These are phyloP conservation scores for Anoplolepis gracilipes DNA, from an alignment of 1,140 invertebrate genomes.

Conservation along the genomic window DNA sequence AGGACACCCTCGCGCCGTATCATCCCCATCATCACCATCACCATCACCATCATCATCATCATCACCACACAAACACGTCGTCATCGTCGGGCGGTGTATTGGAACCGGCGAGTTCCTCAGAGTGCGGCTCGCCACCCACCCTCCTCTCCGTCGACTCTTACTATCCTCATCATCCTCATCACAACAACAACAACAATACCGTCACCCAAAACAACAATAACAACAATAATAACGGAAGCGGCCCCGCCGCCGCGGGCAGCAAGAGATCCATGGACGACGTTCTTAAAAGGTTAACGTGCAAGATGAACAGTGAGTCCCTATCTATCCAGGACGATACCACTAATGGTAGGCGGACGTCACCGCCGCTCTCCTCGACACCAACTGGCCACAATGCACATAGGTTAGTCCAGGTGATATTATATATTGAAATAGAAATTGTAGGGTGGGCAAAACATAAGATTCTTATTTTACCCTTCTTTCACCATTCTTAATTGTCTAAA, in stretches of 20 bases:
- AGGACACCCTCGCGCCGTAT: conserved; percentile 72
- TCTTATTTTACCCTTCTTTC: neutral
- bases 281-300: conserved; percentile 92
- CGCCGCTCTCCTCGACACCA: conserved; percentile 89
- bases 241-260: conserved; percentile 77
- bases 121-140: conserved; percentile 89
- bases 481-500: conserved; percentile 12
- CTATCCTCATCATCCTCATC: conserved; percentile 82
- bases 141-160: conserved; percentile 84
- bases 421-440: neutral
- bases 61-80: conserved; percentile 75
- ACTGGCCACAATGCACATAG: conserved; percentile 83
- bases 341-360: conserved; percentile 85
- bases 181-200: conserved; percentile 86
- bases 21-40: conserved; percentile 73
- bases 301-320: conserved; percentile 88
- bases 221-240: conserved; percentile 80
- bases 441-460: too few species aligned
- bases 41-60: conserved; percentile 76
- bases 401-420: conserved; percentile 70
- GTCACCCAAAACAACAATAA: conserved; percentile 85
- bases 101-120: conserved; percentile 88
- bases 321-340: conserved; percentile 80
- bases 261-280: conserved; percentile 95
- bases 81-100: conserved; percentile 80